These are phyloP conservation scores for Scaptomyza graminum DNA, from an alignment of 1,140 invertebrate genomes.

Conservation along the genomic window DNA sequence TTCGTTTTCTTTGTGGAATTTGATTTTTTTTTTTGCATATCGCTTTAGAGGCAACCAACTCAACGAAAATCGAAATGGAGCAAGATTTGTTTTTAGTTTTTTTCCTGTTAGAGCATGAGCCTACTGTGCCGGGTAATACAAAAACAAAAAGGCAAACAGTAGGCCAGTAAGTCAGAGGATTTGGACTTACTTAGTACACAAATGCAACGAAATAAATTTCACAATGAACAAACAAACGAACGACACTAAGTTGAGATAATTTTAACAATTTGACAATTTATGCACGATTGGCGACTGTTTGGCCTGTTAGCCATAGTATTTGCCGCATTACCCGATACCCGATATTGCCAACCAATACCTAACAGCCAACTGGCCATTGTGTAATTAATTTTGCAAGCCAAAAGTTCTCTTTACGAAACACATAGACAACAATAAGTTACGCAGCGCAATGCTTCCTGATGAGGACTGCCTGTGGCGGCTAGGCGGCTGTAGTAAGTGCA, in stretches of 20 bases:
- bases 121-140: not conserved
- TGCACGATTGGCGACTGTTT: constrained; percentile 69
- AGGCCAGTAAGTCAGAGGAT: constrained; percentile 23
- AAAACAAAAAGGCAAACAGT: constrained; percentile 8
- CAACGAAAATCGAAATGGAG: constrained; percentile 67
- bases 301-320: constrained; percentile 3
- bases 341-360: constrained; percentile 11
- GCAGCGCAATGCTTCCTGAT: constrained; percentile 67
- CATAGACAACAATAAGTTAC: constrained; percentile 40
- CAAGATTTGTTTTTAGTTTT: constrained; percentile 43
- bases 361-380: constrained; percentile 57
- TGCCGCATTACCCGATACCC: constrained; percentile 26
- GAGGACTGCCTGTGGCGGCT: constrained; percentile 75
- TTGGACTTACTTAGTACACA: constrained; percentile 54
- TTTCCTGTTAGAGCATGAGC: not conserved
- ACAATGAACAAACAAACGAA: constrained; percentile 59
- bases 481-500: constrained; percentile 37
- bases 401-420: constrained; percentile 56
- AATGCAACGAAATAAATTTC: constrained; percentile 76
- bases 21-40: constrained; percentile 61
- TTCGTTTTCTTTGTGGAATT: constrained; percentile 12
- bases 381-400: constrained; percentile 72
- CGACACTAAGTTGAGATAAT: constrained; percentile 77
- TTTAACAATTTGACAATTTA: constrained; percentile 82
- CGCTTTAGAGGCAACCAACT: constrained; percentile 50